Conservation (phyloP, 2,888 invertebrate genomes). For the Chirona hameri region DNA sequence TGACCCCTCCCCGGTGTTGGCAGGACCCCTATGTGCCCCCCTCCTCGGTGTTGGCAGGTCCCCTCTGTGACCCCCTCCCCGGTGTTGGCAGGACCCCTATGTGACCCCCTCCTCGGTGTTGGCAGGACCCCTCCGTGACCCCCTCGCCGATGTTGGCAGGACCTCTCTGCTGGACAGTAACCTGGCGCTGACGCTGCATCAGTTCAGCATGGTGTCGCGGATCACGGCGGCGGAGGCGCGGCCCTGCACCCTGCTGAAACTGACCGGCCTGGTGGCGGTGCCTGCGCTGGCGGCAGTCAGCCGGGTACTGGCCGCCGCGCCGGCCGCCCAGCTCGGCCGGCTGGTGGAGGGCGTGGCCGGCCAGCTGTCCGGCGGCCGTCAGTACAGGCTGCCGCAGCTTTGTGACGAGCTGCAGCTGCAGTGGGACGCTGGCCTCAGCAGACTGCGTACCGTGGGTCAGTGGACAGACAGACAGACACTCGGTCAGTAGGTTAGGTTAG, state of each 20-base stretch:
- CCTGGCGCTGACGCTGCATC: background rate
- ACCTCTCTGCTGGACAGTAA: background rate
- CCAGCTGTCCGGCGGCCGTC: background rate
- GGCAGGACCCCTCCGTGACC: too few relatives aligned
- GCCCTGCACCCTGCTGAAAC: slow-evolving; percentile 13
- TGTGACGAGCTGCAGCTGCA: background rate
- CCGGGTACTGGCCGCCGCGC: background rate
- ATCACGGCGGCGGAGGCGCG: background rate
- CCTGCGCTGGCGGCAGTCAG: background rate
- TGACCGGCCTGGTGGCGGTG: background rate
- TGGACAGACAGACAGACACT: too few relatives aligned
- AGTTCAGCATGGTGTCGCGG: background rate
- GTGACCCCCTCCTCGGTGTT: too few relatives aligned
- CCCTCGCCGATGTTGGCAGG: background rate
- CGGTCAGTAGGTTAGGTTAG: too few relatives aligned
- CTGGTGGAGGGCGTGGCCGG: background rate
- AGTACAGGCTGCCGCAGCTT: background rate
- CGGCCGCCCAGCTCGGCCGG: background rate
- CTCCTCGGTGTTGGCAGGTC: too few relatives aligned
- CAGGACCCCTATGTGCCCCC: too few relatives aligned
- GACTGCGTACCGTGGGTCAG: background rate
- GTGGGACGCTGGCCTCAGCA: background rate
- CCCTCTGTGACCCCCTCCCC: too few relatives aligned
- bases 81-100: too few relatives aligned
- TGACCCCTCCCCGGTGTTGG: too few relatives aligned